Conservation (phyloP, 2,888 invertebrate genomes). For the Dromius quadrimaculatus region DNA sequence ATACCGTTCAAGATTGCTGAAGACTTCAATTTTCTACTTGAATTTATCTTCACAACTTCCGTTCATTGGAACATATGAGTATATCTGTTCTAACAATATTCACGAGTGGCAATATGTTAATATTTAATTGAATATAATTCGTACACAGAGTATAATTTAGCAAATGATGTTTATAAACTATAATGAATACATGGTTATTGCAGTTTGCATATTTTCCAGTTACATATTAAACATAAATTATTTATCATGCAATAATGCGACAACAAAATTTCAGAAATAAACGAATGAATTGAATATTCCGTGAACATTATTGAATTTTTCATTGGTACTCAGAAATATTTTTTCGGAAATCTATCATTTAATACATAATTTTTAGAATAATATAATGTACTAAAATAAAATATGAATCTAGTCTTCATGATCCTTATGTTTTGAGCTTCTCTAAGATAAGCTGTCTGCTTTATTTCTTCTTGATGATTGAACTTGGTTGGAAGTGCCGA, state of each 20-base stretch:
- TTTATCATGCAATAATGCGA: slow-evolving; percentile 4
- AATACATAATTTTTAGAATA: no score
- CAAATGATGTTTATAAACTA: slow-evolving; percentile 25
- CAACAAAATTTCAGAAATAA: no score
- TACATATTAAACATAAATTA: slow-evolving; percentile 1
- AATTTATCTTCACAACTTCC: slow-evolving; percentile 1
- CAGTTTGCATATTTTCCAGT: background rate
- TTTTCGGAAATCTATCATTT: no score
- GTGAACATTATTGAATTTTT: no score
- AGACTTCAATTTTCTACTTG: background rate
- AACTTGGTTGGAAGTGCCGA: no score
- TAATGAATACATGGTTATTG: slow-evolving; percentile 17
- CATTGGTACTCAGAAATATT: no score
- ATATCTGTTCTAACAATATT: slow-evolving; percentile 4
- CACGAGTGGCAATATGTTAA: background rate
- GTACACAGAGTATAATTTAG: slow-evolving; percentile 4
- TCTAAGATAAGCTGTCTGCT: no score
- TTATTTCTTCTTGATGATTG: no score
- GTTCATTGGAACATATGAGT: background rate
- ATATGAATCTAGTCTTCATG: no score
- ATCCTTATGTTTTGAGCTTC: no score
- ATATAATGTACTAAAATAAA: no score
- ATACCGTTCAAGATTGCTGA: slow-evolving; percentile 7
- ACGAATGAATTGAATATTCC: no score
- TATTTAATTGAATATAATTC: slow-evolving; percentile 4